A percentile compares a stretch with the other conserved stretches of the same genome.
These are phyloP conservation scores for Lithosia quadra DNA, from an alignment of 2,888 invertebrate genomes.

Conservation along the genomic window DNA sequence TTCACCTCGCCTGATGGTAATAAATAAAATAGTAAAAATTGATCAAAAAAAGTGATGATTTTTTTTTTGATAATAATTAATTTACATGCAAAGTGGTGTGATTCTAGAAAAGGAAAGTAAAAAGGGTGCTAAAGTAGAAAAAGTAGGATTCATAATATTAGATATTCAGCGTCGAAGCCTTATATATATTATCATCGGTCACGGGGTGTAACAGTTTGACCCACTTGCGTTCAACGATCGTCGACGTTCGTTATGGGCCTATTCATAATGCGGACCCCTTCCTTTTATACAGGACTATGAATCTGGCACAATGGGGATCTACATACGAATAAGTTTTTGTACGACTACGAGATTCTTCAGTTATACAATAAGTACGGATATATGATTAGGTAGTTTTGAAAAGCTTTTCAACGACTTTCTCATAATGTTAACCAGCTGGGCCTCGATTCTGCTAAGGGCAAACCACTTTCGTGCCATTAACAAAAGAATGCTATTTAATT, in stretches of 20 bases:
- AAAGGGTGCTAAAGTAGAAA: not conserved
- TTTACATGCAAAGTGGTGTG: not conserved
- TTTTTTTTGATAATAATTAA: not conserved
- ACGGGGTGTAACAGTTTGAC: constrained; percentile 26
- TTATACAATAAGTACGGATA: not conserved
- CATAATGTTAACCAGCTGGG: too few species aligned
- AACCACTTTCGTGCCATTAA: too few species aligned
- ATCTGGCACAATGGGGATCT: constrained; percentile 32
- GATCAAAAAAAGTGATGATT: not conserved
- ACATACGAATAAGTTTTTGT: constrained; percentile 27
- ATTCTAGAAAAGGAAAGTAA: not conserved
- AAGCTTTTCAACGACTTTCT: constrained; percentile 4
- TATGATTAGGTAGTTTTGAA: constrained; percentile 6
- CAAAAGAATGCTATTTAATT: too few species aligned
- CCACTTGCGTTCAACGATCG: constrained; percentile 34
- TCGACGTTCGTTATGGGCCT: constrained; percentile 31
- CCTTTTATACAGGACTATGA: constrained; percentile 19
- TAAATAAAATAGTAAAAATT: not conserved
- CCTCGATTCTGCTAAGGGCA: too few species aligned
- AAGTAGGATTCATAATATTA: constrained; percentile 6
- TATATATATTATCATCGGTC: constrained; percentile 23
- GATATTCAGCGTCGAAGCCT: constrained; percentile 16
- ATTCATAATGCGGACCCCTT: constrained; percentile 30
- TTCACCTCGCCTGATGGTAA: too few species aligned
- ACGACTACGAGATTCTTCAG: not conserved